These are phyloP conservation scores for Trichonephila clavipes DNA, from an alignment of 1,140 invertebrate species.

Conservation along the genomic window DNA sequence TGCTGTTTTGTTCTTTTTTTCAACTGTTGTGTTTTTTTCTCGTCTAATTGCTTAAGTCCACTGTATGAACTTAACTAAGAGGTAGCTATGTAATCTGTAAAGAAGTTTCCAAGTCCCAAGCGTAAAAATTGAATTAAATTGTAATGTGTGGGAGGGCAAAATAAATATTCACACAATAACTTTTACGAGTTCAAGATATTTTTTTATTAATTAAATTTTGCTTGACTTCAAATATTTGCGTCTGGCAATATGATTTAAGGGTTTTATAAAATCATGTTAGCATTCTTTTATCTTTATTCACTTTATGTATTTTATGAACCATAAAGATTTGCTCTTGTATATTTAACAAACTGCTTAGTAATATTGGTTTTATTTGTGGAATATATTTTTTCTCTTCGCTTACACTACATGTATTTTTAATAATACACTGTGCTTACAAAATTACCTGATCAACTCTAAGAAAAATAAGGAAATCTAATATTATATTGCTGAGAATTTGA, in stretches of 20 bases:
- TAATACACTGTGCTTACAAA: too few species aligned
- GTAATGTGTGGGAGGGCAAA: not conserved
- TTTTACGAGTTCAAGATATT: not conserved
- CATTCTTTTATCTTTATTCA: not conserved
- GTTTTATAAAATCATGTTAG: not conserved
- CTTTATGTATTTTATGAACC: not conserved
- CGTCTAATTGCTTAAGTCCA: slow-evolving; percentile 61
- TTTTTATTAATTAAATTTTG: slow-evolving; percentile 54
- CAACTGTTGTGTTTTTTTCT: slow-evolving; percentile 27
- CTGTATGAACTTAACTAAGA: not conserved
- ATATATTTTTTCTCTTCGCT: too few species aligned
- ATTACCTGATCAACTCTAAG: too few species aligned
- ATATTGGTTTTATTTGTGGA: not conserved
- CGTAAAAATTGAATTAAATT: slow-evolving; percentile 40
- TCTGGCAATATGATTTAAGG: slow-evolving; percentile 12
- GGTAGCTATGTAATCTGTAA: not conserved
- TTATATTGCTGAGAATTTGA: too few species aligned
- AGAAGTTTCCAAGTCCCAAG: not conserved
- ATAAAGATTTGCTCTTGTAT: not conserved
- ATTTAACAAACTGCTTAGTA: not conserved
- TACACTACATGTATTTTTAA: too few species aligned
- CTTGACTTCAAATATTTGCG: slow-evolving; percentile 54
- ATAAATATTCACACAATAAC: slow-evolving; percentile 59
- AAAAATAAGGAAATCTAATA: too few species aligned
- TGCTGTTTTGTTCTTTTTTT: slow-evolving; percentile 68